Percentiles rank a stretch among this genome's conserved stretches.
Evolutionary conservation across 2,888 invertebrate species (phyloP).

Genomic region (Leuctra nigra): DNA sequence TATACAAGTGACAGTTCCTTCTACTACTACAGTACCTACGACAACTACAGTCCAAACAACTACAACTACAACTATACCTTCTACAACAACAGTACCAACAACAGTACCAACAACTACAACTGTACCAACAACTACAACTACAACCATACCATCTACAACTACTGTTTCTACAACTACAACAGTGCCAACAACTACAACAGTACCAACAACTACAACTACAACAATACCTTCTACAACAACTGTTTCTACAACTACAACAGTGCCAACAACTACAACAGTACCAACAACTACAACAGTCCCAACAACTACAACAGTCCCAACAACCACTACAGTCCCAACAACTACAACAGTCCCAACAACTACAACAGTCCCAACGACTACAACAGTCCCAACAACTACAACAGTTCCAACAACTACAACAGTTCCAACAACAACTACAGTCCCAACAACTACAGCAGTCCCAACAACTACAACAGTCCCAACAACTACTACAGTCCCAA

Average conservation of each 20-base stretch:
- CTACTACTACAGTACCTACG: not conserved
- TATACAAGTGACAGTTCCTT: too few species aligned
- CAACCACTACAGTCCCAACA: not conserved
- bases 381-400: not conserved
- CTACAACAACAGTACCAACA: not conserved
- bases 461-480: not conserved
- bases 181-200: not conserved
- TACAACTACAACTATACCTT: not conserved
- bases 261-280: not conserved
- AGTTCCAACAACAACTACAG: not conserved
- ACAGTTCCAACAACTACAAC: not conserved
- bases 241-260: not conserved
- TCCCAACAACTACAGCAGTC: not conserved
- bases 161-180: not conserved
- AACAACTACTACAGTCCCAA: not conserved
- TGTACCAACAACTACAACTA: not conserved
- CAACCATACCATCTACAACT: not conserved
- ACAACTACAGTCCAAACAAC: not conserved
- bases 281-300: not conserved
- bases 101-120: not conserved
- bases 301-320: not conserved
- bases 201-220: not conserved
- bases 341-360: not conserved
- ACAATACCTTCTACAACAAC: not conserved
- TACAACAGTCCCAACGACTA: not conserved